phyloP scores from a whole-genome alignment of 2,113 vertebrate species.

The Calonectris borealis region DNA sequence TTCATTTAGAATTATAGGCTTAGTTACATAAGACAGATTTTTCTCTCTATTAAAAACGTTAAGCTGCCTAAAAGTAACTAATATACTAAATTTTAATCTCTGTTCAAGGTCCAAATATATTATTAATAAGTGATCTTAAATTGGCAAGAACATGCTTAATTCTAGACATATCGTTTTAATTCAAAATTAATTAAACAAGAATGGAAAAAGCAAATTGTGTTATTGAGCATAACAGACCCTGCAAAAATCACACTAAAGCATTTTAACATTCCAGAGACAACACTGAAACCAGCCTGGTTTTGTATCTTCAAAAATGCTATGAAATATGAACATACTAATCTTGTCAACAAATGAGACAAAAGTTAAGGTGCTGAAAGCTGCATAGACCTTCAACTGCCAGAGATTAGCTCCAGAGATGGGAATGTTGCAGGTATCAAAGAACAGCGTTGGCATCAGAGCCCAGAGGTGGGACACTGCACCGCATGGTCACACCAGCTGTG shows the following conservation, averaged over 20 bases:
- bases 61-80: constrained; percentile 25
- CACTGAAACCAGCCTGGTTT: neutral
- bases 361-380: neutral
- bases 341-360: neutral
- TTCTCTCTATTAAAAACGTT: constrained; percentile 15
- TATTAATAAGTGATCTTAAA: constrained; percentile 13
- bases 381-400: neutral
- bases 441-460: rapidly evolving
- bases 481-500: rapidly evolving
- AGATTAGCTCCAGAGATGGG: neutral
- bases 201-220: neutral
- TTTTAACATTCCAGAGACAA: neutral
- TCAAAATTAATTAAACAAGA: neutral
- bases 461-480: neutral
- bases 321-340: neutral
- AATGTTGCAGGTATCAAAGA: neutral
- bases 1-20: constrained; percentile 20
- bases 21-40: neutral
- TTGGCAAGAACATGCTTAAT: neutral
- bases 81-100: neutral
- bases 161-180: neutral
- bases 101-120: neutral
- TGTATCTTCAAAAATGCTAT: neutral
- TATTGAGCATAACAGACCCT: neutral
- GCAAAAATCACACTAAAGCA: neutral